Evolutionary conservation across 2,113 vertebrate species (phyloP).

Genomic region (Cynopterus brachyotis): DNA sequence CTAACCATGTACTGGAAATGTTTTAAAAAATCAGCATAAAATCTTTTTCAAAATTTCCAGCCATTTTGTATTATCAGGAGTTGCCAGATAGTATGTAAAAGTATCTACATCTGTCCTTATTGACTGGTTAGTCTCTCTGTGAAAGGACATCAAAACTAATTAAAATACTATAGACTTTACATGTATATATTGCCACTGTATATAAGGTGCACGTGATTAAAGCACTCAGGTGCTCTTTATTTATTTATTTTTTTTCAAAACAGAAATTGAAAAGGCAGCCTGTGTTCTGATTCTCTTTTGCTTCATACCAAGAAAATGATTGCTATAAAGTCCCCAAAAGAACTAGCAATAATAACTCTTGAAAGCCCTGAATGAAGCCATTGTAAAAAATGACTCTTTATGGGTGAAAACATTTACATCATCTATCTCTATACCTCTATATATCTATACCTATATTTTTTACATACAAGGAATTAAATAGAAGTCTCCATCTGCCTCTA

Average conservation of each 20-base stretch:
- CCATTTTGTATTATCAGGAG: not conserved
- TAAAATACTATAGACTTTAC: not conserved
- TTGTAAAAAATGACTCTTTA: constrained; percentile 9
- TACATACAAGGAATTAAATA: not conserved
- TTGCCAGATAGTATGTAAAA: not conserved
- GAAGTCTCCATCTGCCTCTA: not conserved
- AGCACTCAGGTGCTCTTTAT: not conserved
- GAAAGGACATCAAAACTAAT: not conserved
- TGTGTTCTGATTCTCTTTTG: not conserved
- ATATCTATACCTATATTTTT: not conserved
- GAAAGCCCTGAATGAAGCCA: constrained; percentile 15
- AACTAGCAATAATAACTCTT: not conserved
- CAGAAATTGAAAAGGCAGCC: not conserved
- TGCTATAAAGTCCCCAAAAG: not conserved
- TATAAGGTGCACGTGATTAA: not conserved
- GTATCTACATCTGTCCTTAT: not conserved
- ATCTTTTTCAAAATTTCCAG: not conserved
- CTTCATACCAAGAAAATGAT: not conserved
- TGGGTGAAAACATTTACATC: not conserved
- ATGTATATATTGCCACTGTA: not conserved
- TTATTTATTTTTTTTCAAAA: not conserved
- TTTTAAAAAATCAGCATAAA: not conserved
- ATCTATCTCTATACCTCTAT: not conserved
- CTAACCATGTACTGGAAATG: not conserved
- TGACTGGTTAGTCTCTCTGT: not conserved